Conservation (phyloP, 1,140 invertebrate genomes). For the Drosophila tani region DNA sequence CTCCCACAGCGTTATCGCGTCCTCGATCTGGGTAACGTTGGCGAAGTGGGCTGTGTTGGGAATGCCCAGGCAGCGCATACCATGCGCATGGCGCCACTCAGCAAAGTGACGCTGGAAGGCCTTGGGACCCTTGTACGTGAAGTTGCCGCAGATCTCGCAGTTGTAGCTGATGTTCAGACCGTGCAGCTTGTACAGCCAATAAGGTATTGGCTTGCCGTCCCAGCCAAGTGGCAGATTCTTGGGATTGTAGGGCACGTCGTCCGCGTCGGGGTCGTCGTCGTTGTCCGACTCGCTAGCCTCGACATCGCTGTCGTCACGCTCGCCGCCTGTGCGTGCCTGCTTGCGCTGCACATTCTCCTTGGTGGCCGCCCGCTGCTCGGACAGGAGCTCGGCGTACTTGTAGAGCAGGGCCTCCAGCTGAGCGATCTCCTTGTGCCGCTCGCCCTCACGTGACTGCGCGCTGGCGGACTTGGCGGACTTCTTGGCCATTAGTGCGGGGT, state of each 20-base stretch:
- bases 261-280: constrained; percentile 93
- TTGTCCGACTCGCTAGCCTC: constrained; percentile 95
- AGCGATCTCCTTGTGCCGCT: constrained; percentile 93
- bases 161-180: constrained; percentile 99
- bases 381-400: constrained; percentile 92
- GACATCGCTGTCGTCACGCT: constrained; percentile 96
- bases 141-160: constrained; percentile 99
- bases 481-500: constrained; percentile 96
- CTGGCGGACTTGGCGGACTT: constrained; percentile 88
- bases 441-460: constrained; percentile 89
- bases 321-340: constrained; percentile 98
- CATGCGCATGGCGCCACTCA: constrained; percentile 99
- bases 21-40: constrained; percentile 99
- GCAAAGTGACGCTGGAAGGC: constrained; percentile 99
- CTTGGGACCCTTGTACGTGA: constrained; percentile 99
- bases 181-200: constrained; percentile 99
- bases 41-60: constrained; percentile 99
- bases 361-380: constrained; percentile 94
- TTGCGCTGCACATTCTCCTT: constrained; percentile 99
- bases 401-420: constrained; percentile 95
- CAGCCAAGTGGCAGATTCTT: constrained; percentile 99
- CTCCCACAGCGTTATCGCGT: constrained; percentile 98
- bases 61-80: constrained; percentile 99
- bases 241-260: constrained; percentile 99
- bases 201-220: constrained; percentile 99